phyloP scores from a whole-genome alignment of 2,888 invertebrate genomes.

The Exocentrus adspersus region DNA sequence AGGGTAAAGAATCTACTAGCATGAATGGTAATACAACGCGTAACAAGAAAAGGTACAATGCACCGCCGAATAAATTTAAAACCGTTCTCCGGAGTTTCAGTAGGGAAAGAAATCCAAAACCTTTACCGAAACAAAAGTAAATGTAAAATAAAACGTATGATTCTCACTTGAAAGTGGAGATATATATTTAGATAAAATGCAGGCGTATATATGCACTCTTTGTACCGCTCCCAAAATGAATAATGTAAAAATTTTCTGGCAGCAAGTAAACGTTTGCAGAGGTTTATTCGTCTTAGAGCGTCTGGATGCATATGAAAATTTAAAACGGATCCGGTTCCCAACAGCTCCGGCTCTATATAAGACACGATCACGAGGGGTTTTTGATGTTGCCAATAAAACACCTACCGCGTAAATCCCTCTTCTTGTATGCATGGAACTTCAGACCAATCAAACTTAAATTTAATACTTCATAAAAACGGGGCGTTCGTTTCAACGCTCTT shows the following conservation, averaged over 20 bases:
- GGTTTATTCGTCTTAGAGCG: conserved; percentile 31
- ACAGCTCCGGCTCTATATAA: conserved; percentile 34
- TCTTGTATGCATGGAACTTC: conserved; percentile 47
- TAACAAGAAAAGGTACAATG: too few relatives aligned
- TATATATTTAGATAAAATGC: conserved; percentile 15
- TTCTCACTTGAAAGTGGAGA: background rate
- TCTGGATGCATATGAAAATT: conserved; percentile 34
- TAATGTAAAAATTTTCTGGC: conserved; percentile 30
- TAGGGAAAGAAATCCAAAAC: background rate
- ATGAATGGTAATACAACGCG: too few relatives aligned
- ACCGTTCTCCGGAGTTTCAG: too few relatives aligned
- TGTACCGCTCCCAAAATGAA: conserved; percentile 22
- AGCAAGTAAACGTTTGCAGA: conserved; percentile 18
- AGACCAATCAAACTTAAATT: conserved; percentile 50
- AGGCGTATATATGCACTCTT: conserved; percentile 6
- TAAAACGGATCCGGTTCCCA: conserved; percentile 14
- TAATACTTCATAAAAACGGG: conserved; percentile 49
- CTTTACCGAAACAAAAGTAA: background rate
- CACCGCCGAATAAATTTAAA: too few relatives aligned
- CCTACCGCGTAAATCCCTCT: conserved; percentile 38
- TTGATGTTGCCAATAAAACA: conserved; percentile 47
- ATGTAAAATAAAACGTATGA: background rate
- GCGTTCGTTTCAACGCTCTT: conserved; percentile 21
- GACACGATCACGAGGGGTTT: conserved; percentile 43
- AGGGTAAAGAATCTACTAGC: too few relatives aligned